Base-by-base conservation (phyloP, 2,888 invertebrate genomes). In the Acanthococcus lagerstroemiae region DNA sequence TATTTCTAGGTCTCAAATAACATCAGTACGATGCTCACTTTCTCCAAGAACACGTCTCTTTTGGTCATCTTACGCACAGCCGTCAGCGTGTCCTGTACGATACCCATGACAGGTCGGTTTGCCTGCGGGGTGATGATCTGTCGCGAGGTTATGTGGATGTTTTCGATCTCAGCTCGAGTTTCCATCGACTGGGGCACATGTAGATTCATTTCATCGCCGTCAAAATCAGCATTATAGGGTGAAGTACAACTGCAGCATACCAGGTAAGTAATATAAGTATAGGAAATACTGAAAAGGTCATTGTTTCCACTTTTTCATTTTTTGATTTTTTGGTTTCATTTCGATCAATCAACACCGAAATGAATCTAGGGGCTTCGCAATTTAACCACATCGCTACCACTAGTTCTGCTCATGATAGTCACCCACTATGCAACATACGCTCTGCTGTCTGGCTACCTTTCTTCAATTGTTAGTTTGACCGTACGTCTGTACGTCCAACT, bases 191-290 rank as follows among this genome's bases (percentile, higher is more conserved):
- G 97, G 0, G 99, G 97, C 5, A 99, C 93, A 75, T 99, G 99
- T 54, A 99, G 80, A 76, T 99, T 99, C 99, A 99, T 99, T 81
- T 99, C 99, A 75, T 99, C 99, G 1, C 99, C 99, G 75, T 99
- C 99, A 79, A 99, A 99, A 83, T 99, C 99, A 71, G 99, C 99
- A 76, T 99, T 99, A 79, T 99, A 99, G 0, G 95, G 99, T n/a
- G 97, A 95, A 0, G 99, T 99, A 74, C 97, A 95, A 77, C 89
- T 89, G 37, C 17, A 60, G 1, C 12, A 12, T 37, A 37, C 12
- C 9, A 37, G 12, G 44, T 37, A 37, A 12, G n/a, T n/a, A n/a
- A 12, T 37, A 37, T 9, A 9, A 37, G 44, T 12, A 12, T 37
- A 12, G 9, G 9, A 37, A 12, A 12, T 37, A 37, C 9, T 37